Percentiles rank a stretch among this genome's conserved stretches.
phyloP scores from a whole-genome alignment of 2,113 vertebrate genomes.

The Engystomops pustulosus region DNA sequence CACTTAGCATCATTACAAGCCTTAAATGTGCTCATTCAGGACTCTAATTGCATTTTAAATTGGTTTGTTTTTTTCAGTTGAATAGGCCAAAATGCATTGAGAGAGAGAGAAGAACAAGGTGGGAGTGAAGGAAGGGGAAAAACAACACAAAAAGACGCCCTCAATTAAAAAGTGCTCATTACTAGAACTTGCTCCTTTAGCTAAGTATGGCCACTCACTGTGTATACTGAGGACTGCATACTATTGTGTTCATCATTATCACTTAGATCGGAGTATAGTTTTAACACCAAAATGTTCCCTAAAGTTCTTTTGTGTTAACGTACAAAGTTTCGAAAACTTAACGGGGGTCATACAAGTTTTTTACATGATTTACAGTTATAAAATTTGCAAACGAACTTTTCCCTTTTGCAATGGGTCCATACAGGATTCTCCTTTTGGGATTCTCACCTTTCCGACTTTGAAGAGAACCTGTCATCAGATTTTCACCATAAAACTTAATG shows the following conservation, averaged over 20 bases:
- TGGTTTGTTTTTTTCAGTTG: constrained; percentile 60
- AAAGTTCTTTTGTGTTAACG: too few species aligned
- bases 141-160: constrained; percentile 17
- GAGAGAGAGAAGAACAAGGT: constrained; percentile 33
- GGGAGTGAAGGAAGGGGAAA: neutral
- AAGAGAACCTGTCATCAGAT: too few species aligned
- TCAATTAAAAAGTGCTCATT: constrained; percentile 58
- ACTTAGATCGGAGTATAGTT: constrained; percentile 28
- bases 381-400: too few species aligned
- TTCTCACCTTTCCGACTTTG: too few species aligned
- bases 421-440: too few species aligned
- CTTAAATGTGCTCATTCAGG: constrained; percentile 57
- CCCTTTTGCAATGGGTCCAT: too few species aligned
- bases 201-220: neutral
- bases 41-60: constrained; percentile 60
- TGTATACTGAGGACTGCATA: neutral
- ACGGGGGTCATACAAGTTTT: too few species aligned
- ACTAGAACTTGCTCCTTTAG: constrained; percentile 21
- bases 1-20: constrained; percentile 59
- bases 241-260: constrained; percentile 40
- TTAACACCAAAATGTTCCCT: neutral
- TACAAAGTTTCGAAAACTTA: too few species aligned
- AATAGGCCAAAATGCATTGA: constrained; percentile 29
- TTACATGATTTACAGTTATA: too few species aligned
- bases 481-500: too few species aligned